A percentile compares a stretch with the other conserved stretches of the same genome.
Conservation (phyloP, 2,888 invertebrate genomes). For the Cheilosia variabilis region DNA sequence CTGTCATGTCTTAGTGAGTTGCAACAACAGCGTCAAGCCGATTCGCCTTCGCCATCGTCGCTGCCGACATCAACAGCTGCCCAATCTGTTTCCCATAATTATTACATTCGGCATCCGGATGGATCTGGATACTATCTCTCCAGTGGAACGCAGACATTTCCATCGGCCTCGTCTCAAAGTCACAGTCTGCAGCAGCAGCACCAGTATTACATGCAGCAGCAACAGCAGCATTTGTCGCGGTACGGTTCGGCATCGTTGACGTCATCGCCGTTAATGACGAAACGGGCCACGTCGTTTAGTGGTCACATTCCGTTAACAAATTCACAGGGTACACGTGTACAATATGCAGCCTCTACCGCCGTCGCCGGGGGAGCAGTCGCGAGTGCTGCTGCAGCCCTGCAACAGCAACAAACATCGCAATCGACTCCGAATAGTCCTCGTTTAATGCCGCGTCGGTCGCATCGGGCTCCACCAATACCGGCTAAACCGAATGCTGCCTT, state of each 20-base stretch:
- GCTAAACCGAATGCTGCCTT: conserved; percentile 79
- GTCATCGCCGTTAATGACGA: conserved; percentile 81
- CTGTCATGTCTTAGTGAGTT: conserved; percentile 89
- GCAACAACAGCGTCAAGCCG: conserved; percentile 83
- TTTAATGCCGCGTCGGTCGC: conserved; percentile 86
- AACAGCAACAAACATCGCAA: conserved; percentile 80
- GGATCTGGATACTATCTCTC: conserved; percentile 75
- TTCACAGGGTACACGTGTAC: conserved; percentile 70
- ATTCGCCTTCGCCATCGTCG: conserved; percentile 79
- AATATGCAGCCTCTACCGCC: conserved; percentile 9
- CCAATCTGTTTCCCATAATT: conserved; percentile 77
- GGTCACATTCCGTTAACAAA: conserved; percentile 80
- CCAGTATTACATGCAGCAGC: conserved; percentile 72
- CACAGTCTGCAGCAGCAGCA: conserved; percentile 77
- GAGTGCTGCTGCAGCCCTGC: conserved; percentile 21
- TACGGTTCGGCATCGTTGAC: conserved; percentile 80
- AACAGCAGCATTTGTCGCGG: conserved; percentile 74
- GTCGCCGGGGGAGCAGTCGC: conserved; percentile 17
- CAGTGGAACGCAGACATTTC: conserved; percentile 81
- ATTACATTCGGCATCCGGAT: conserved; percentile 79
- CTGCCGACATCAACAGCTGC: conserved; percentile 76
- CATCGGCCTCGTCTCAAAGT: conserved; percentile 80
- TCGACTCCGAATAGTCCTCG: conserved; percentile 91
- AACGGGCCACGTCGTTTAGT: conserved; percentile 82
- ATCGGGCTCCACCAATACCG: conserved; percentile 83